These are phyloP conservation scores for Terrapene triunguis DNA, from an alignment of 2,113 vertebrate species.

Conservation along the genomic window DNA sequence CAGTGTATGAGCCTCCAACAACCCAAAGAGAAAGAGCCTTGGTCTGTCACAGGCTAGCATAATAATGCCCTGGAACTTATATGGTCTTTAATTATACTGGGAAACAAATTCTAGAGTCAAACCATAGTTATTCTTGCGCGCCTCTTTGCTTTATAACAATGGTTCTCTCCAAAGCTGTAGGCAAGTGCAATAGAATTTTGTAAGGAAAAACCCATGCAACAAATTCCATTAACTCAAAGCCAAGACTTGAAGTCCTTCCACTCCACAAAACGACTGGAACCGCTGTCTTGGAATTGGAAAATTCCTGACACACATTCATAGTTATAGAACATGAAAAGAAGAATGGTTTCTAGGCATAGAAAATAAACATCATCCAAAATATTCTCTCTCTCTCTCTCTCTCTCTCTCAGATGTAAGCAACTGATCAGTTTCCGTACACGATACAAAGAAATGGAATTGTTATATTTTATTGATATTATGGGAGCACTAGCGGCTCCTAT, in stretches of 20 bases:
- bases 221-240: background rate
- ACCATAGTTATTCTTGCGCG: background rate
- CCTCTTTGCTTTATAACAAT: background rate
- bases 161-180: background rate
- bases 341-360: rapidly evolving
- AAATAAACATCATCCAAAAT: background rate
- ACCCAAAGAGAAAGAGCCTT: rapidly evolving
- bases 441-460: background rate
- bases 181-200: background rate
- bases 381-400: background rate
- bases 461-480: no score
- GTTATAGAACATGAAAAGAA: background rate
- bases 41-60: rapidly evolving
- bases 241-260: background rate
- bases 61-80: background rate
- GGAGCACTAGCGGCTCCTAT: background rate
- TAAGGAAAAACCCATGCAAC: background rate
- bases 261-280: background rate
- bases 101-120: background rate
- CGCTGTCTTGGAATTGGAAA: background rate
- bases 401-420: background rate
- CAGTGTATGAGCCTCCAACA: background rate
- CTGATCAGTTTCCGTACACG: no score
- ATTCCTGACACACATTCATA: background rate
- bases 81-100: background rate